These are phyloP conservation scores for Orthonevra nobilis DNA, from an alignment of 2,888 invertebrate genomes.

Conservation along the genomic window DNA sequence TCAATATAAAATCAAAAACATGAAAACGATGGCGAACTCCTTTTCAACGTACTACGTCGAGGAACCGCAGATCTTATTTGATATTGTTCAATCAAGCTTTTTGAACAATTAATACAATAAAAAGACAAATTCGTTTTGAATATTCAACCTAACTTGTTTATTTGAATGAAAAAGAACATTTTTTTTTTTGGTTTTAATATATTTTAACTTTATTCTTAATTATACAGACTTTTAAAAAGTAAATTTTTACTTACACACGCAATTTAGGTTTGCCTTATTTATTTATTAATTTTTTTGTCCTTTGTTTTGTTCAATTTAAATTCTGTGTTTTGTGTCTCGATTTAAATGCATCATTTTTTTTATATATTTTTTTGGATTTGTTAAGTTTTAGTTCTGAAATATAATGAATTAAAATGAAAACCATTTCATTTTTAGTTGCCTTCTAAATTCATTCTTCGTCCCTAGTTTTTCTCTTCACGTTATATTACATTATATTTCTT, in stretches of 20 bases:
- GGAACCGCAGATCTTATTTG: no score
- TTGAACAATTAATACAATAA: no score
- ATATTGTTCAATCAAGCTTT: no score
- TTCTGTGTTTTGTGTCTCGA: conserved; percentile 35
- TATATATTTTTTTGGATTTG: no score
- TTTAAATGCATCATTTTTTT: conserved; percentile 60
- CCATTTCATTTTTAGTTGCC: conserved; percentile 34
- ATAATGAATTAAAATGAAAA: conserved; percentile 43
- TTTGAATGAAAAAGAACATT: no score
- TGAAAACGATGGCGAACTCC: no score
- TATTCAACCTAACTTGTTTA: no score
- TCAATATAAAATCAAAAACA: no score
- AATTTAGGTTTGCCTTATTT: conserved; percentile 44
- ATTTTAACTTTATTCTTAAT: conserved; percentile 66
- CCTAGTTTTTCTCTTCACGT: conserved; percentile 13
- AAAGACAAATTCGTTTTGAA: no score
- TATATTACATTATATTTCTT: conserved; percentile 7
- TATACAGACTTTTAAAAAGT: conserved; percentile 68
- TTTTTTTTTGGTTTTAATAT: conserved; percentile 50
- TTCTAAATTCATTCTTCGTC: conserved; percentile 21
- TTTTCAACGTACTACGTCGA: no score
- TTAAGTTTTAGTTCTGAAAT: conserved; percentile 45
- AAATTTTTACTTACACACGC: conserved; percentile 64
- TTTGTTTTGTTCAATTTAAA: conserved; percentile 33
- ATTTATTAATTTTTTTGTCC: background rate